phyloP scores from a whole-genome alignment of 2,888 invertebrate genomes.

The Neoitamus cyanurus region DNA sequence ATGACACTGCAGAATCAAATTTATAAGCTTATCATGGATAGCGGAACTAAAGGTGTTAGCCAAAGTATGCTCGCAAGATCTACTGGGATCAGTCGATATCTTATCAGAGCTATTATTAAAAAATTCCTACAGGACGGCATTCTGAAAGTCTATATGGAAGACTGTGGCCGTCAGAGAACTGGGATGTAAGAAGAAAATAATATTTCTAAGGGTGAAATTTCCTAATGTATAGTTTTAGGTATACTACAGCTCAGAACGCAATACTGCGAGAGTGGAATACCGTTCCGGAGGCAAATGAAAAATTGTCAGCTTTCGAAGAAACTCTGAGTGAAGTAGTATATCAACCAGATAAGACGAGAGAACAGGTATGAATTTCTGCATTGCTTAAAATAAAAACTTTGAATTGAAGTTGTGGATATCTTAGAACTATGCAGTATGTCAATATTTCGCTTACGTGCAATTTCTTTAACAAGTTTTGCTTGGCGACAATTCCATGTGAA shows the following conservation, averaged over 20 bases:
- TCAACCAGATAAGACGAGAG: conserved; percentile 9
- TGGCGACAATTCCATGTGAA: too few relatives aligned
- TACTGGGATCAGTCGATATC: conserved; percentile 66
- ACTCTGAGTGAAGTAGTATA: not conserved
- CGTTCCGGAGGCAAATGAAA: not conserved
- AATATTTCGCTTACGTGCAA: too few relatives aligned
- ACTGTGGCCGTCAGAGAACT: conserved; percentile 70
- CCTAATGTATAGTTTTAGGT: conserved; percentile 21
- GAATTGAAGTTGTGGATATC: too few relatives aligned
- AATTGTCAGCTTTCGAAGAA: not conserved
- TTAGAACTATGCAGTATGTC: too few relatives aligned
- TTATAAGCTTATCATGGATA: conserved; percentile 67
- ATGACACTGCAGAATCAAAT: conserved; percentile 68
- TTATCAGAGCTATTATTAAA: conserved; percentile 67
- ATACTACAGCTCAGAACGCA: not conserved
- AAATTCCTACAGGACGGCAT: conserved; percentile 62
- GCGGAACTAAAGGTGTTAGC: conserved; percentile 69
- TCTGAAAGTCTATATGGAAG: conserved; percentile 69
- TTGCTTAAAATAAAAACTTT: not conserved
- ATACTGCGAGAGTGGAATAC: not conserved
- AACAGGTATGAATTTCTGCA: conserved; percentile 21
- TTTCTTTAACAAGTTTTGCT: too few relatives aligned
- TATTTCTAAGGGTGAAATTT: not conserved
- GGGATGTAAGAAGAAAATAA: conserved; percentile 64
- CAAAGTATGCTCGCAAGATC: conserved; percentile 64